phyloP scores from a whole-genome alignment of 2,113 vertebrate genomes.

The Mionectes macconnelli region DNA sequence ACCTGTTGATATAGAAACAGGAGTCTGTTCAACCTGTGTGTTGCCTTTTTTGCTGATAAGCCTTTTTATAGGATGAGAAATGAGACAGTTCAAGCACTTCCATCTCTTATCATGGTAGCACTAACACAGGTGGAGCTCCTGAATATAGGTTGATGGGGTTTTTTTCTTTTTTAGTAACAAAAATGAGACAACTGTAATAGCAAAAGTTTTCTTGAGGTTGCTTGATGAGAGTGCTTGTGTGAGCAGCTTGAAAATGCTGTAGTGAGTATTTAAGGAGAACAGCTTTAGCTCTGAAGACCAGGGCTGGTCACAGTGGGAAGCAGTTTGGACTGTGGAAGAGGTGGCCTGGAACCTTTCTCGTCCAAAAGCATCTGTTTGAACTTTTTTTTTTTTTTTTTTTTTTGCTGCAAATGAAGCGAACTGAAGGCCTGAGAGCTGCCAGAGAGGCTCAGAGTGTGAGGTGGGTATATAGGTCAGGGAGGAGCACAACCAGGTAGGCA shows the following conservation, averaged over 20 bases:
- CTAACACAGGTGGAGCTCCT: neutral
- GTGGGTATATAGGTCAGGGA: neutral
- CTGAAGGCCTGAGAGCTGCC: neutral
- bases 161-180: neutral
- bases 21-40: neutral
- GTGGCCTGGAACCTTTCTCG: neutral
- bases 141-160: neutral
- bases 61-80: neutral
- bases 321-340: neutral
- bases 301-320: neutral
- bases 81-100: neutral
- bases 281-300: neutral
- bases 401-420: neutral
- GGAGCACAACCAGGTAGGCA: neutral
- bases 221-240: neutral
- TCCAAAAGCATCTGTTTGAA: neutral
- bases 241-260: neutral
- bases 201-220: neutral
- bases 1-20: neutral
- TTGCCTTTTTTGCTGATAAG: neutral
- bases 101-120: neutral
- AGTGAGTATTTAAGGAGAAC: neutral
- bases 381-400: neutral
- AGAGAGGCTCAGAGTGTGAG: neutral
- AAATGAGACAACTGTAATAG: neutral